phyloP scores from a whole-genome alignment of 2,113 vertebrate genomes.

The Acanthisitta chloris region DNA sequence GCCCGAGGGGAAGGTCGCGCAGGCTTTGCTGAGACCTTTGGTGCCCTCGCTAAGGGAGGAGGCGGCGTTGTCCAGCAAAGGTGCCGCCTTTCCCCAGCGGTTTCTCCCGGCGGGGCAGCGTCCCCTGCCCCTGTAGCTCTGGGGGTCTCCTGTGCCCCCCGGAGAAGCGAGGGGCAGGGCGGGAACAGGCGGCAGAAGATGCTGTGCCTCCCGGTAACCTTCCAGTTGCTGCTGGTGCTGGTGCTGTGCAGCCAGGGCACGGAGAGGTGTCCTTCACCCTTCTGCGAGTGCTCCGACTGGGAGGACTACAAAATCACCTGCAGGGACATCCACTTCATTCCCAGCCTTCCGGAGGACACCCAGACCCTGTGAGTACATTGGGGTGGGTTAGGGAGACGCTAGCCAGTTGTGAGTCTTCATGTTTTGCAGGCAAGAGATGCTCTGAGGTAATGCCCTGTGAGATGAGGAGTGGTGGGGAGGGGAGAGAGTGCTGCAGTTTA shows the following conservation, averaged over 20 bases:
- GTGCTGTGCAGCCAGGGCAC: background rate
- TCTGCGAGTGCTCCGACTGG: constrained; percentile 86
- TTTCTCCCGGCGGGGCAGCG: background rate
- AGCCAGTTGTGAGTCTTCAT: fast-evolving
- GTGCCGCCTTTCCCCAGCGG: background rate
- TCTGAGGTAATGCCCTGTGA: background rate
- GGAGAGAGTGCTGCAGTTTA: background rate
- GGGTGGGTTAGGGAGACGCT: background rate
- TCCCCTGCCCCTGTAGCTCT: background rate
- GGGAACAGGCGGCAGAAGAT: constrained; percentile 29
- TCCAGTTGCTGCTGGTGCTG: constrained; percentile 50
- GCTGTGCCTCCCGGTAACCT: constrained; percentile 16
- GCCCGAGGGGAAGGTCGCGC: background rate
- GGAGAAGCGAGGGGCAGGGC: background rate
- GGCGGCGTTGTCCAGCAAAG: background rate
- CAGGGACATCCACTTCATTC: constrained; percentile 80
- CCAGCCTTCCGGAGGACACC: constrained; percentile 82
- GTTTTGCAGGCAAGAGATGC: background rate
- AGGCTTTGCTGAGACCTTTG: background rate
- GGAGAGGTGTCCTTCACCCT: constrained; percentile 70
- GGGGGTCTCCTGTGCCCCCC: background rate
- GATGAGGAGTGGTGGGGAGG: background rate
- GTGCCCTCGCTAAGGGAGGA: background rate
- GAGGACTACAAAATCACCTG: constrained; percentile 84
- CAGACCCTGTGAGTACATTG: constrained; percentile 87